Conservation (phyloP, 2,888 invertebrate species). For the Catotricha subobsoleta region DNA sequence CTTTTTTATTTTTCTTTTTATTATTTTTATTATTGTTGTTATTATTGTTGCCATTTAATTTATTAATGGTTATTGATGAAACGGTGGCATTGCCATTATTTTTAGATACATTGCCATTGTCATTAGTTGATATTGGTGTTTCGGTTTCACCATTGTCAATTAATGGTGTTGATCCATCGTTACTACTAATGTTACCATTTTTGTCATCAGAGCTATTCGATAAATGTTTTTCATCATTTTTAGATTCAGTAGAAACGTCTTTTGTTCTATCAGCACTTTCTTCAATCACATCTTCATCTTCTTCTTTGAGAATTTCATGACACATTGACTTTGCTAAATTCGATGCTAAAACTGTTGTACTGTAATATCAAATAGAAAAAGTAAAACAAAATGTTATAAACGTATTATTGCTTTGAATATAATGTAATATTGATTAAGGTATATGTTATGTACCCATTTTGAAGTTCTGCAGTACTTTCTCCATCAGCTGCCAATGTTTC, state of each 20-base stretch:
- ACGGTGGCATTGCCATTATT: neutral
- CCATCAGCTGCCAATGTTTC: neutral
- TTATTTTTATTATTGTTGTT: neutral
- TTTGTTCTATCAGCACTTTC: neutral
- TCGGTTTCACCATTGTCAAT: no score
- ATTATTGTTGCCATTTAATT: neutral
- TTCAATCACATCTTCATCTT: conserved; percentile 9
- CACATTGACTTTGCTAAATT: conserved; percentile 16
- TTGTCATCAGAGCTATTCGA: no score
- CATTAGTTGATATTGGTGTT: no score
- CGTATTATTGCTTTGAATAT: no score
- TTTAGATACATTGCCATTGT: no score
- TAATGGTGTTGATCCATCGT: no score
- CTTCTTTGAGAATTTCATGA: conserved; percentile 13
- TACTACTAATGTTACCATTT: no score
- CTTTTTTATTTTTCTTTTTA: neutral
- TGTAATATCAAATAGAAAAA: conserved; percentile 3
- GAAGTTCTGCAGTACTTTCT: neutral
- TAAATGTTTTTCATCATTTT: neutral
- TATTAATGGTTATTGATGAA: neutral
- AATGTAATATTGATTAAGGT: no score
- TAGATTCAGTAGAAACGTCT: neutral
- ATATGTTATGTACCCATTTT: conserved; percentile 2
- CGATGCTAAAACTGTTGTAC: conserved; percentile 14
- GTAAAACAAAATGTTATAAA: no score